phyloP scores from a whole-genome alignment of 1,140 invertebrate species.

The Periplaneta americana region DNA sequence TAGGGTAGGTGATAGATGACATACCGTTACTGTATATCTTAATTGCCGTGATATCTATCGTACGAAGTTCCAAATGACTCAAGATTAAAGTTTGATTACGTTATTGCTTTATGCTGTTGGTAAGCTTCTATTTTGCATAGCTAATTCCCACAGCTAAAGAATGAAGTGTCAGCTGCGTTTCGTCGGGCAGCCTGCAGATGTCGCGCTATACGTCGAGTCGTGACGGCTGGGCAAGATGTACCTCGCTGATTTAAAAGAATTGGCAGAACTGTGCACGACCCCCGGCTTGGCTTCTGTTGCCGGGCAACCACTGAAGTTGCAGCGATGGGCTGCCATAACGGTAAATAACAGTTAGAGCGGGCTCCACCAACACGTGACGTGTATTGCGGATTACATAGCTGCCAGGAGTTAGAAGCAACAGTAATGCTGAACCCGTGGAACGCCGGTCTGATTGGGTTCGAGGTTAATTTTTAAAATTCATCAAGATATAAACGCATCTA shows the following conservation, averaged over 20 bases:
- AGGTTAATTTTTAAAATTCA: not conserved
- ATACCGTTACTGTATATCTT: too few relatives aligned
- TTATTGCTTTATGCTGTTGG: too few relatives aligned
- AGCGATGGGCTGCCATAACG: not conserved
- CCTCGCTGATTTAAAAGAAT: not conserved
- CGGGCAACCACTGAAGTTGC: not conserved
- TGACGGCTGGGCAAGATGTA: not conserved
- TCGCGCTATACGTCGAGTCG: too few relatives aligned
- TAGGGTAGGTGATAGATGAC: too few relatives aligned
- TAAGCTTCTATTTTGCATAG: too few relatives aligned
- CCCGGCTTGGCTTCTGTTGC: not conserved
- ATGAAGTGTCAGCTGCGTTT: too few relatives aligned
- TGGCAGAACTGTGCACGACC: not conserved
- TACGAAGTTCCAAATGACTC: too few relatives aligned
- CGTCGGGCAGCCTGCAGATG: too few relatives aligned
- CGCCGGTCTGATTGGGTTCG: not conserved
- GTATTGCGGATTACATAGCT: not conserved
- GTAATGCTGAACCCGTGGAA: not conserved
- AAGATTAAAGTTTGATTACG: too few relatives aligned
- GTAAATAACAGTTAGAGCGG: not conserved
- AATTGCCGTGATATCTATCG: too few relatives aligned
- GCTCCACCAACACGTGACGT: not conserved
- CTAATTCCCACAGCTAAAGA: too few relatives aligned
- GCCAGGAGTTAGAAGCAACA: not conserved
- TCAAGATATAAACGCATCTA: not conserved